Evolutionary conservation across 53 echinoderm and acorn worm species (phyloP).

Genomic region (Paracentrotus lividus): DNA sequence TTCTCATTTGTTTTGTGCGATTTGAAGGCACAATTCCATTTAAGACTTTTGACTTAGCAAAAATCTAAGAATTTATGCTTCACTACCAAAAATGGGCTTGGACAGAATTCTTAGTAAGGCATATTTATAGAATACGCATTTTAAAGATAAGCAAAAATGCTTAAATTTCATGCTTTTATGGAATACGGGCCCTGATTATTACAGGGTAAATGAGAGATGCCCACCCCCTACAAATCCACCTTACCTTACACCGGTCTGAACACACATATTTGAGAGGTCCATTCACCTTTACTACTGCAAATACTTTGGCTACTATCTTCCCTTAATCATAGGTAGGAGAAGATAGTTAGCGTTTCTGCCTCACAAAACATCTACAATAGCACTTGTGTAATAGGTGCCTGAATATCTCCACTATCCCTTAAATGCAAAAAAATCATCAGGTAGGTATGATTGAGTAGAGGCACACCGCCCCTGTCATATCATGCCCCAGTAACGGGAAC

Average conservation of each 20-base stretch:
- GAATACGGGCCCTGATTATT: too few relatives aligned
- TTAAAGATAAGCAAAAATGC: too few relatives aligned
- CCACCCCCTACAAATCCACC: neutral
- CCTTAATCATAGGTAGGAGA: neutral
- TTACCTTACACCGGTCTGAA: neutral
- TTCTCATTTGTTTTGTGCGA: too few relatives aligned
- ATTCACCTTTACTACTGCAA: constrained; percentile 7
- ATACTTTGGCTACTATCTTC: neutral
- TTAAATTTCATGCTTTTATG: too few relatives aligned
- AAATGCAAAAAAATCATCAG: constrained; percentile 59
- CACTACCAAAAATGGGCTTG: too few relatives aligned
- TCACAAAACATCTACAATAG: constrained; percentile 31
- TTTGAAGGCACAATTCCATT: too few relatives aligned
- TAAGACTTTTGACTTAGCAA: too few relatives aligned
- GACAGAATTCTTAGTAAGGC: too few relatives aligned
- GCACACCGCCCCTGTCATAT: constrained; percentile 32
- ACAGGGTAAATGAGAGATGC: neutral
- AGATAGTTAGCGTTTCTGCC: neutral
- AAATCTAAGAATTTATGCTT: too few relatives aligned
- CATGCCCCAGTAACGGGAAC: constrained; percentile 60
- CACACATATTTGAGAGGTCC: neutral
- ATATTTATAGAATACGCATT: too few relatives aligned
- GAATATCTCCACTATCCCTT: constrained; percentile 58
- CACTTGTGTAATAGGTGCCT: too few relatives aligned
- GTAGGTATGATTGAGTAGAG: constrained; percentile 59